A percentile compares a stretch with the other conserved stretches of the same genome.
These are phyloP conservation scores for Exocentrus adspersus DNA, from an alignment of 2,888 invertebrate genomes.

Conservation along the genomic window DNA sequence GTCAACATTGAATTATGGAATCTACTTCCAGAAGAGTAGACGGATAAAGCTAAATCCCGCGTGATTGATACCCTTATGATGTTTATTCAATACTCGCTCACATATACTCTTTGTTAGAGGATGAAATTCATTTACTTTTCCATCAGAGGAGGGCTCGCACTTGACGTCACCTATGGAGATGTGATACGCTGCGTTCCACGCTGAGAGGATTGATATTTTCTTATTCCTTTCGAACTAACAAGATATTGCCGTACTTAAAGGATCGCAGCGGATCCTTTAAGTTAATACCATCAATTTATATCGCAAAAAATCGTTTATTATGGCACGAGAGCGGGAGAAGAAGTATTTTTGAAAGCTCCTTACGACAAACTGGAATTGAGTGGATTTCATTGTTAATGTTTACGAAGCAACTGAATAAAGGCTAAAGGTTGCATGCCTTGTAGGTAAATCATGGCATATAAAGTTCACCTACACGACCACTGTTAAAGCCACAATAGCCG, in stretches of 20 bases:
- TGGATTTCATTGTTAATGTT: no score
- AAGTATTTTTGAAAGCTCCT: no score
- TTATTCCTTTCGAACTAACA: constrained; percentile 24
- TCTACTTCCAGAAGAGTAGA: constrained; percentile 52
- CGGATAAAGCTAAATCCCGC: constrained; percentile 54
- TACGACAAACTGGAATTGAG: no score
- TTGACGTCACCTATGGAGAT: constrained; percentile 19
- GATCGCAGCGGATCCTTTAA: constrained; percentile 13
- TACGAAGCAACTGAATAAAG: no score
- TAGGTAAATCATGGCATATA: not conserved
- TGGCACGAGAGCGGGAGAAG: no score
- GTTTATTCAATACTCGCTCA: constrained; percentile 53
- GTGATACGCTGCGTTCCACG: not conserved
- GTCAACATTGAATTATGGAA: constrained; percentile 57
- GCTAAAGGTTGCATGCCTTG: no score
- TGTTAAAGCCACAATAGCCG: not conserved
- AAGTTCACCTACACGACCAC: not conserved
- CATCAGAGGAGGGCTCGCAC: constrained; percentile 27
- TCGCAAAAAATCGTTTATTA: constrained; percentile 23
- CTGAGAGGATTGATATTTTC: constrained; percentile 25
- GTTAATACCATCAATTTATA: constrained; percentile 24
- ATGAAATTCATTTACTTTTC: constrained; percentile 43
- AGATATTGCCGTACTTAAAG: constrained; percentile 22
- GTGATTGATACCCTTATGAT: constrained; percentile 57
- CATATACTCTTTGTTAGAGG: constrained; percentile 39